Base-by-base conservation (phyloP, 2,888 invertebrate species). In the Spicauda simplicius region DNA sequence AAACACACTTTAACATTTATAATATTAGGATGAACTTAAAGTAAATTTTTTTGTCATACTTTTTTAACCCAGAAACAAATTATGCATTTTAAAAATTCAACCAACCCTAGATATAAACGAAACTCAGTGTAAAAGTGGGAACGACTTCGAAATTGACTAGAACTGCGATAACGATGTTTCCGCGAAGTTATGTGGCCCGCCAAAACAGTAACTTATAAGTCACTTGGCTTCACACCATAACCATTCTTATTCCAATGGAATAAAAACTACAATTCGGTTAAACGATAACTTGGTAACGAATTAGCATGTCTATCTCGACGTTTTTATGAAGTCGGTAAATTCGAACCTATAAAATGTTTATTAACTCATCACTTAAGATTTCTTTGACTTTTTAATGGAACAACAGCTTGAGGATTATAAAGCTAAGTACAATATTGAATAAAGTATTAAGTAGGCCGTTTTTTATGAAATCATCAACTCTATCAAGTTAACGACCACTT, bases 161-260 rank as follows among this genome's bases (percentile, higher is more conserved):
- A 65, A 59, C 53, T 54, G 58, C 59, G 64, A 58, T 59, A 65
- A 65, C 65, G 59, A 58, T 65, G 65, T 65, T 64, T 59, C 65
- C 53, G 37, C 41, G 52, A 58, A 64, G 53, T 53, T 65, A 59
- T 59, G 41, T 65, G 56, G 56, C 48, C 62, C 14, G 56, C 55
- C 56, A 30, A 64, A 63, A 41, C 56, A 63, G 55, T 63, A 48
- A 48, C 56, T 64, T 64, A 50, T 50, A 57, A 56, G 33, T 48
- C n/a, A 16, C 25, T 25, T 53, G 7, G 10, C 25, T 45, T n/a
- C 20, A 50, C 11, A 50, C 56, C 48, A 57, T 57, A 57, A 56
- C n/a, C 18, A 50, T 11, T 57, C 64, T 57, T 64, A 48, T 33
- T 11, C 7, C 33, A 50, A 37, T 37, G 30, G 3, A 18, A 16